Base-by-base conservation (phyloP, 2,113 vertebrate genomes). In the Equus quagga region DNA sequence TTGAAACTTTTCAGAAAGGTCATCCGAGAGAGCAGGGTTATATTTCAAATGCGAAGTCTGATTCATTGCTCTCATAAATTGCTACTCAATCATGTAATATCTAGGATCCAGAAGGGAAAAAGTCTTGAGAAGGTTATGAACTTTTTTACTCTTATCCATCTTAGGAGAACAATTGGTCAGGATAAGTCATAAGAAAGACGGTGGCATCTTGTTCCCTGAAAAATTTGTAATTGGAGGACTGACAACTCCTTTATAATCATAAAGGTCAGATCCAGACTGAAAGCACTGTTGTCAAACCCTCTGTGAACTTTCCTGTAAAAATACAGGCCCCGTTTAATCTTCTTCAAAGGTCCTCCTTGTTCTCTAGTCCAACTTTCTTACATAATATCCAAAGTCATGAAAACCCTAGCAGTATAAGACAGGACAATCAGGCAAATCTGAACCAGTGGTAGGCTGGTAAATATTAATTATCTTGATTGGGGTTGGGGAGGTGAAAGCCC, bases 31-130 rank as follows among this genome's bases (percentile, higher is more conserved):
- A 49, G 90, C 44, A 95, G 65, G 46, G 33, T 41, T 87, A 21
- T 75, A 93, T 75, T 70, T 94, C 73, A 94, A 96, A 75, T 79
- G 36, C 7, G 94, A 97, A 97, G 69, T 80, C 4, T 79, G 33
- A 94, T 44, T 94, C 79, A 82, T 6, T 70, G 21, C 76, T 87
- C 72, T 80, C 41, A 90, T 78, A 88, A 96, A 88, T 56, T 97
- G 46, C 81, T 56, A 84, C 36, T 80, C 82, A 93, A 80, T 92
- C 33, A 86, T 54, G 70, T 2, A 94, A 69, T 92, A 41, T 65
- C n/a, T 83, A n/a, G 31, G 8, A 28, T 67, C 56, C 60, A 90
- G 56, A 67, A 83, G n/a, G 33, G 33, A 78, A 85, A 96, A 67
- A 54, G 6, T 87, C 58, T 93, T 79, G 6, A 96, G 62, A 69